Evolutionary conservation across 1,140 invertebrate genomes (phyloP).

Genomic region (Zaprionus davidi): DNA sequence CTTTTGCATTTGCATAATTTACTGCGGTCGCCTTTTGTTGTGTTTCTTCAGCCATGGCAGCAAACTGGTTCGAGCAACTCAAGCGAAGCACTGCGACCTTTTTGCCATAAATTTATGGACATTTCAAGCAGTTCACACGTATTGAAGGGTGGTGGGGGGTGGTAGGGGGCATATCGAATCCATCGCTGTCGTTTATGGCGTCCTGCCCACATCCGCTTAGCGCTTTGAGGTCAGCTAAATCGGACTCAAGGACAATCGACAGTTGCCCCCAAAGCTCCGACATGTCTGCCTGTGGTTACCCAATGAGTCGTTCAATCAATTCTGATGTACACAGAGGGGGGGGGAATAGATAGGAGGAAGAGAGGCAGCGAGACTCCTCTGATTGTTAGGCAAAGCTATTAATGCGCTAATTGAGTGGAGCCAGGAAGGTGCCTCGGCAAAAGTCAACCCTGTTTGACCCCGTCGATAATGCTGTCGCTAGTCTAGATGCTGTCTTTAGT

Average conservation of each 20-base stretch:
- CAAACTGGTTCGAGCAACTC: conserved; percentile 5
- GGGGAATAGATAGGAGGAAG: not conserved
- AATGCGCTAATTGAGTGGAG: conserved; percentile 48
- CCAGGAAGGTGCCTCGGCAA: not conserved
- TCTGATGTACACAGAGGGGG: not conserved
- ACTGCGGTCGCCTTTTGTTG: conserved; percentile 37
- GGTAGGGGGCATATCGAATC: not conserved
- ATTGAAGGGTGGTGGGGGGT: not conserved
- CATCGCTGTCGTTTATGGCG: not conserved
- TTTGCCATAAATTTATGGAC: conserved; percentile 38
- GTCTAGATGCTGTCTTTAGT: not conserved
- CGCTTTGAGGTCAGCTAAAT: not conserved
- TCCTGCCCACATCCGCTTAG: not conserved
- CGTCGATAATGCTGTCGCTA: not conserved
- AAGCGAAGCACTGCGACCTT: conserved; percentile 6
- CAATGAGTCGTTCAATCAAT: not conserved
- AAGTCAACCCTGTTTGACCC: not conserved
- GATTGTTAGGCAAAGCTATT: conserved; percentile 1
- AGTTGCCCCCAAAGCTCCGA: not conserved
- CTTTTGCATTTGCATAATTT: conserved; percentile 63
- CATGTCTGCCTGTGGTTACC: not conserved
- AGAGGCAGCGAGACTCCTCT: too few relatives aligned
- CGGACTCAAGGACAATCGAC: not conserved
- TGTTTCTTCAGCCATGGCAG: not conserved
- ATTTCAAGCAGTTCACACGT: conserved; percentile 32